Conservation (phyloP, 37 sponge, comb jelly and placozoan genomes). For the Theonella swinhoei region DNA sequence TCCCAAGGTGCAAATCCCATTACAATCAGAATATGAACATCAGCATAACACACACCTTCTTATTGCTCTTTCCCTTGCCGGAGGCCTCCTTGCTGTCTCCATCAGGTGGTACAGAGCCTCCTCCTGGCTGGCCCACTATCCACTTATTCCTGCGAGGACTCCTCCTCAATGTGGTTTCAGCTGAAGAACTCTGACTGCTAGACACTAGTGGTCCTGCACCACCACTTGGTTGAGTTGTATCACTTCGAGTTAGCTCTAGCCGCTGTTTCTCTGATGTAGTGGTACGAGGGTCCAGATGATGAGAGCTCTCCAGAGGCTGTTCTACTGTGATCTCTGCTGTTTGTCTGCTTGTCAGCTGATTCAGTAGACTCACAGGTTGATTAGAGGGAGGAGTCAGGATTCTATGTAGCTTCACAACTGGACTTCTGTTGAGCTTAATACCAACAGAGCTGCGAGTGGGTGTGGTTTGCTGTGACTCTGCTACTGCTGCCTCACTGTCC, state of each 20-base stretch:
- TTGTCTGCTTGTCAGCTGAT: too few species aligned
- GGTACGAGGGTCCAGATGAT: too few species aligned
- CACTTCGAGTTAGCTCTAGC: too few species aligned
- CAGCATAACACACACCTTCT: neutral
- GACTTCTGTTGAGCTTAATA: neutral
- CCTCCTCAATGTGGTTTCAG: neutral
- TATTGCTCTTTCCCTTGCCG: neutral
- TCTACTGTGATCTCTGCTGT: neutral
- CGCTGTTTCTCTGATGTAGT: too few species aligned
- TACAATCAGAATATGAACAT: too few species aligned
- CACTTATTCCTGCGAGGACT: constrained; percentile 17
- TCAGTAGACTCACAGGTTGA: neutral
- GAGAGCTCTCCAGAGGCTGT: neutral
- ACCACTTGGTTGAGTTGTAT: too few species aligned
- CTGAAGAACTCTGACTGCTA: neutral
- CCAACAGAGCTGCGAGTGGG: neutral
- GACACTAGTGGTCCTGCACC: too few species aligned
- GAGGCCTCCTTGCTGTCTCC: neutral
- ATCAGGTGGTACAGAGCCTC: neutral
- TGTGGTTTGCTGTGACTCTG: neutral
- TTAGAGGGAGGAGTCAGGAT: neutral
- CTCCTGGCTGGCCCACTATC: neutral
- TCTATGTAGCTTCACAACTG: neutral
- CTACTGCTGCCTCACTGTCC: neutral
- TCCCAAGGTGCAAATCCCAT: too few species aligned